Evolutionary conservation across 2,888 invertebrate genomes (phyloP), one percentile per base, ranked within the genome.

Genomic region (Spodoptera littoralis): DNA sequence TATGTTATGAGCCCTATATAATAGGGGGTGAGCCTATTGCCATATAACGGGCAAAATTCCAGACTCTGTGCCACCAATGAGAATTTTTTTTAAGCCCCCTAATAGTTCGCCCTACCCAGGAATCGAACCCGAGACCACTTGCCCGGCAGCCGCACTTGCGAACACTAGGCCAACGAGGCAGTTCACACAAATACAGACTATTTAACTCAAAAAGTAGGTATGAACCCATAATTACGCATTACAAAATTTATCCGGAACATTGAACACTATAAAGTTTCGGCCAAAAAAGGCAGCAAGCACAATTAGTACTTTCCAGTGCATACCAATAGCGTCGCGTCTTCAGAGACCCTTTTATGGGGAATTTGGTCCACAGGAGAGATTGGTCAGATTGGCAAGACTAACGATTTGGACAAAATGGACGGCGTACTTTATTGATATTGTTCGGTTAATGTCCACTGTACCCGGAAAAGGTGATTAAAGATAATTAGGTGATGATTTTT

Each of bases 271-370:
- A 79, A 76, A 76, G 70, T 55, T 53, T 56, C 27, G 48, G 62
- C 65, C 66, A 74, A 83, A 84, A 81, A 82, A 75, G 52, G 73
- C 79, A 77, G 78, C 79, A 76, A 51, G 85, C 85, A 87, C 91
- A 93, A 93, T 93, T 92, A 92, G 91, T 92, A 91, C 93, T 92
- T 92, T 93, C 92, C 88, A 89, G 84, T 84, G 88, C 90, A 91
- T 90, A 86, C 90, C 90, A 77, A 90, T 89, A 88, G 79, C 79
- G 65, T 77, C 79, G 83, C 91, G 90, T 92, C 91, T 90, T 90
- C 89, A 78, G 79, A 58, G 45, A 60, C 60, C 92, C 91, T 78
- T 79, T 54, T 76, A 77, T 18, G 80, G 80, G 22, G 22, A 58
- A 72, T 70, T 60, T 64, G 77, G 59, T 74, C 60, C 68, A 72